Evolutionary conservation across 2,888 invertebrate genomes (phyloP).

Genomic region (Athalia rosae): DNA sequence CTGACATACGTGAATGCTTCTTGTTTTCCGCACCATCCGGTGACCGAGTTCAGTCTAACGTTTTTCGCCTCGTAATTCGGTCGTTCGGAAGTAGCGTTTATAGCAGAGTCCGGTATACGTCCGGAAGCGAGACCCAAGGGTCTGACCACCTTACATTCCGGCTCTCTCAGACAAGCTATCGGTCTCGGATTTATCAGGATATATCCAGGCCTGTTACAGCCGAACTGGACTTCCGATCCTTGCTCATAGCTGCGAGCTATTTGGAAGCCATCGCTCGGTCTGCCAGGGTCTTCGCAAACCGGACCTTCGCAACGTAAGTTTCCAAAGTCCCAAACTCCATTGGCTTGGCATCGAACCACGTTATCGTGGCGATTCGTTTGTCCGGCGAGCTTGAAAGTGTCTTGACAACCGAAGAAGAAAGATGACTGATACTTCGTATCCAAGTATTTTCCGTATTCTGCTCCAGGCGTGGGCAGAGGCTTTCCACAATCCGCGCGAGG

Average conservation of each 20-base stretch:
- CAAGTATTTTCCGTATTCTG: conserved; percentile 91
- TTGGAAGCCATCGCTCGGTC: conserved; percentile 94
- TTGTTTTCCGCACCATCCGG: conserved; percentile 97
- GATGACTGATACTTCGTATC: conserved; percentile 95
- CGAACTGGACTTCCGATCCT: conserved; percentile 93
- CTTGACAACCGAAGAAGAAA: conserved; percentile 97
- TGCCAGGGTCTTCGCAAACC: conserved; percentile 96
- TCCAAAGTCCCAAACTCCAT: conserved; percentile 98
- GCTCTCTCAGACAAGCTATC: conserved; percentile 92
- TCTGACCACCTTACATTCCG: conserved; percentile 94
- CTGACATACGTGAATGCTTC: conserved; percentile 97
- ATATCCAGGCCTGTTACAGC: conserved; percentile 93
- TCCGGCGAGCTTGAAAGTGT: conserved; percentile 94
- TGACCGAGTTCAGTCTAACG: conserved; percentile 92
- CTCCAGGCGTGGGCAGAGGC: conserved; percentile 93
- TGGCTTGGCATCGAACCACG: conserved; percentile 91
- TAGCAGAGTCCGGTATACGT: conserved; percentile 94
- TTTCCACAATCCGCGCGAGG: conserved; percentile 93
- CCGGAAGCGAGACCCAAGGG: conserved; percentile 95
- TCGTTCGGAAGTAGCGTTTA: conserved; percentile 95
- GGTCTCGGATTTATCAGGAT: conserved; percentile 93
- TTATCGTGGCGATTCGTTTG: conserved; percentile 94
- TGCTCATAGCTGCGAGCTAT: conserved; percentile 89
- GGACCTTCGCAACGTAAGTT: conserved; percentile 97
- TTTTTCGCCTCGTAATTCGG: conserved; percentile 94